Percentiles rank a stretch among this genome's conserved stretches.
phyloP scores from a whole-genome alignment of 1,140 invertebrate species.

The Octopus sinensis region DNA sequence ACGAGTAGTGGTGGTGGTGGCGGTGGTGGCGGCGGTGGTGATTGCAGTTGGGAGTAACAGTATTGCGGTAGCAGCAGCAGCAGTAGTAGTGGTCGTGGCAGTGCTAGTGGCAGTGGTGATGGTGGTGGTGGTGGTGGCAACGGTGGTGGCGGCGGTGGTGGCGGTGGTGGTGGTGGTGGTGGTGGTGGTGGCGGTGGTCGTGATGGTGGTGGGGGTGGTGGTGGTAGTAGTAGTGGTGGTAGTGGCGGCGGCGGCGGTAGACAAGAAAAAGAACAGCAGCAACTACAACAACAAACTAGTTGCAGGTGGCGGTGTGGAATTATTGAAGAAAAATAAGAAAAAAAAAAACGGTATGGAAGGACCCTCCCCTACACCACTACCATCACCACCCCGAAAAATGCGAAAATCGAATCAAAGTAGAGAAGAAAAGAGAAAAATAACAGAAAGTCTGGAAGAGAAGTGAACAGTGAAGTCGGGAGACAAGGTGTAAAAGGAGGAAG shows the following conservation, averaged over 20 bases:
- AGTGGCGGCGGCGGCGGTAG: neutral
- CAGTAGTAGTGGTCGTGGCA: neutral
- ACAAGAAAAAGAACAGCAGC: neutral
- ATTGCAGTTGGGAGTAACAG: neutral
- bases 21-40: neutral
- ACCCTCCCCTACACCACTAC: too few relatives aligned
- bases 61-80: neutral
- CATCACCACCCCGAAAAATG: too few relatives aligned
- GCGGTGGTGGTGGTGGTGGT: neutral
- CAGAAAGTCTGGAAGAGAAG: too few relatives aligned
- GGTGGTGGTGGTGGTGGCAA: neutral
- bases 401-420: too few relatives aligned
- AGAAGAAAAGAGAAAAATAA: too few relatives aligned
- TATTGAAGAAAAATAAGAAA: too few relatives aligned
- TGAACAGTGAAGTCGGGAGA: too few relatives aligned
- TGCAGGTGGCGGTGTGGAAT: too few relatives aligned
- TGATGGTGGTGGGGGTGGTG: neutral
- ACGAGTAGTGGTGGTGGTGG: neutral
- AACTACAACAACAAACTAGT: too few relatives aligned
- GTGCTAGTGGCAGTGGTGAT: neutral
- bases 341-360: too few relatives aligned
- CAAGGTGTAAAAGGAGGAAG: too few relatives aligned
- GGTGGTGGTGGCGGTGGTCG: neutral
- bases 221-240: neutral
- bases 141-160: neutral